Evolutionary conservation across 2,888 invertebrate species (phyloP).

Genomic region (Folsomia candida): DNA sequence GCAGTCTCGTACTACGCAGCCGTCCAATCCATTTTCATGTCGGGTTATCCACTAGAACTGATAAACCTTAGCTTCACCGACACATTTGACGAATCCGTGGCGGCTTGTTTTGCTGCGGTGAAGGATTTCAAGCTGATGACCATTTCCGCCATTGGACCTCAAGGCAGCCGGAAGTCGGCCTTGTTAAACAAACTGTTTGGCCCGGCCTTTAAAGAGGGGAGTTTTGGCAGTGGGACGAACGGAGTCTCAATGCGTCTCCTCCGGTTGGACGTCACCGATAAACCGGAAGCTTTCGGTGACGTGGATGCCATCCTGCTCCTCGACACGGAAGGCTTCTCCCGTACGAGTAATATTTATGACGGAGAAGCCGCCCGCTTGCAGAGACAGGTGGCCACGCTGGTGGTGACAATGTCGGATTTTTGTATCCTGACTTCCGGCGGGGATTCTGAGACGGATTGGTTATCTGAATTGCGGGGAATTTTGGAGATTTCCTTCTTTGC

Average conservation of each 20-base stretch:
- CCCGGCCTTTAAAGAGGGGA: not conserved
- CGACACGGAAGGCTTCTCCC: slow-evolving; percentile 8
- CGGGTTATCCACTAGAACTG: not conserved
- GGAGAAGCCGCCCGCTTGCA: not conserved
- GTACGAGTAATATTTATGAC: not conserved
- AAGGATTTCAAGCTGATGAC: not conserved
- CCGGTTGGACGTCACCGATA: not conserved
- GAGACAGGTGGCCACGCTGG: not conserved
- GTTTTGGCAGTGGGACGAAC: not conserved
- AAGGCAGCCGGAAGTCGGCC: slow-evolving; percentile 1
- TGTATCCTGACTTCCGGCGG: not conserved
- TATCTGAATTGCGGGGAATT: not conserved
- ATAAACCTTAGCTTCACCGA: no score
- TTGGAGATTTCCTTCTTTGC: not conserved
- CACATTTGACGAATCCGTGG: not conserved
- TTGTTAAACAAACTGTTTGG: slow-evolving; percentile 2
- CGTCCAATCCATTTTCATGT: no score
- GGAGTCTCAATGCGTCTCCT: not conserved
- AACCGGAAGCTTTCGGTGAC: not conserved
- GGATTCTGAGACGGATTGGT: not conserved
- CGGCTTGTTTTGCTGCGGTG: not conserved
- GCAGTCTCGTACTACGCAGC: not conserved
- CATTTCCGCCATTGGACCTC: not conserved
- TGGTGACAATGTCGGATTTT: not conserved
- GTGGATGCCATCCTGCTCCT: slow-evolving; percentile 6